Evolutionary conservation across 2,888 invertebrate genomes (phyloP).

Genomic region (Lypha dubia): DNA sequence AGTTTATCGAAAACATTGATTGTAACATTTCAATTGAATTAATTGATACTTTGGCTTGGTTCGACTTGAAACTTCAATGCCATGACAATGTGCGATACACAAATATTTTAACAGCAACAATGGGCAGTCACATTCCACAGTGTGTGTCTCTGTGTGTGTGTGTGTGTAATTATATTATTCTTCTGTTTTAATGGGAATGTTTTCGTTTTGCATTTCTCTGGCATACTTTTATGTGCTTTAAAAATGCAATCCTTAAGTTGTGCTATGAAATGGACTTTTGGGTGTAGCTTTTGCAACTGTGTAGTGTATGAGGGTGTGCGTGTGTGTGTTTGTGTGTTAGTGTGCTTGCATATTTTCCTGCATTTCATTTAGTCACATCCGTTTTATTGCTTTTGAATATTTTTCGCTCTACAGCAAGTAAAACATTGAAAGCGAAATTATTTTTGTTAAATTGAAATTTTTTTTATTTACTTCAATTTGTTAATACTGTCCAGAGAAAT

Average conservation of each 20-base stretch:
- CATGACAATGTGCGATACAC: constrained; percentile 46
- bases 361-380: not conserved
- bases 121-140: not conserved
- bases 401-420: not conserved
- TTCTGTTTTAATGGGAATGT: constrained; percentile 39
- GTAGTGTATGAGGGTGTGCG: not conserved
- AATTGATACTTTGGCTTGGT: constrained; percentile 69
- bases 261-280: constrained; percentile 44
- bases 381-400: constrained; percentile 3
- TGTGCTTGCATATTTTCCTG: not conserved
- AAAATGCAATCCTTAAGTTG: constrained; percentile 49
- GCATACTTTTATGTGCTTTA: constrained; percentile 57
- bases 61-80: constrained; percentile 42
- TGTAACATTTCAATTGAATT: constrained; percentile 70
- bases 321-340: not conserved
- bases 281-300: constrained; percentile 2
- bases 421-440: not conserved
- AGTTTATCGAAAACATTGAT: constrained; percentile 66
- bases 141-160: no score
- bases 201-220: constrained; percentile 27
- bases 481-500: not conserved
- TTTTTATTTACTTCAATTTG: constrained; percentile 5
- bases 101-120: constrained; percentile 26
- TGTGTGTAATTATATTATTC: not conserved
- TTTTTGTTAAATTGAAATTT: constrained; percentile 28